phyloP scores from a whole-genome alignment of 2,113 vertebrate genomes.

The Pteropus alecto region DNA sequence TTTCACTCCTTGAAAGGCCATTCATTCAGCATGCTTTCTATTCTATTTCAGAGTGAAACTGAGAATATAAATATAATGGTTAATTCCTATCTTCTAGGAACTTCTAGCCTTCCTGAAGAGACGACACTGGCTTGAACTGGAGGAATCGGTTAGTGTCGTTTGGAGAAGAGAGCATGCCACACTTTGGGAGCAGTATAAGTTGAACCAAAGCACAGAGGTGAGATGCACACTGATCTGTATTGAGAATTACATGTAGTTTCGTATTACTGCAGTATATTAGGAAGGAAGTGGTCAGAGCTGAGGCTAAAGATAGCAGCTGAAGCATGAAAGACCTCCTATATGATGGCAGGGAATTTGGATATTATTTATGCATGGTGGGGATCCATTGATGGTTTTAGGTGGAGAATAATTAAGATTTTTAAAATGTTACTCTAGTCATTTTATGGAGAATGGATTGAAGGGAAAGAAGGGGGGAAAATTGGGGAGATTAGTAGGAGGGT shows the following conservation, averaged over 20 bases:
- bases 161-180: not conserved
- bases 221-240: not conserved
- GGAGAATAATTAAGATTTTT: not conserved
- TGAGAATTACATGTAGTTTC: not conserved
- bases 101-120: not conserved
- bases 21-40: not conserved
- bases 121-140: not conserved
- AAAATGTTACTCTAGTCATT: not conserved
- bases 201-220: not conserved
- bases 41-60: not conserved
- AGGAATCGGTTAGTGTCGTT: not conserved
- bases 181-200: not conserved
- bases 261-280: not conserved
- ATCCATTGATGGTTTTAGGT: not conserved
- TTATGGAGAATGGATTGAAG: not conserved
- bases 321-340: not conserved
- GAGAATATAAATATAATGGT: not conserved
- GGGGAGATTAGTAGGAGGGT: not conserved
- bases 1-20: slow-evolving; percentile 11
- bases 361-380: not conserved
- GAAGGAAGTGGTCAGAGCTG: not conserved
- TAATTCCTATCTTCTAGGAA: not conserved
- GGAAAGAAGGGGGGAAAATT: not conserved
- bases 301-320: not conserved
- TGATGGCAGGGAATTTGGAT: not conserved